A percentile compares a stretch with the other conserved stretches of the same genome.
Conservation (phyloP, 2,113 vertebrate genomes). For the Okapia johnstoni region DNA sequence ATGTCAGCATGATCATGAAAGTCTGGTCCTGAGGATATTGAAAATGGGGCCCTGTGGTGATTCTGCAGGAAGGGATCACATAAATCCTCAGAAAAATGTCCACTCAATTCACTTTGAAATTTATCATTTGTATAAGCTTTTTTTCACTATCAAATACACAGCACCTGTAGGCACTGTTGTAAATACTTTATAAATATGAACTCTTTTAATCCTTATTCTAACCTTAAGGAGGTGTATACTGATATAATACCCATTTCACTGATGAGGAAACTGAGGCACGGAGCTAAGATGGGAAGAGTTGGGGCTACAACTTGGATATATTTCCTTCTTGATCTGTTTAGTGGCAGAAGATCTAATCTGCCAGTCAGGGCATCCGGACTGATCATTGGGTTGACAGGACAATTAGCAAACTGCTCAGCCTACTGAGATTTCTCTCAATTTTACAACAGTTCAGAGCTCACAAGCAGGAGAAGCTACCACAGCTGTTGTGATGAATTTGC, state of each 20-base stretch:
- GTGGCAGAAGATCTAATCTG: too few species aligned
- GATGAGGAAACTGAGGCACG: too few species aligned
- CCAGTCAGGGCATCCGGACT: accelerated
- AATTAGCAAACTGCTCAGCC: background rate
- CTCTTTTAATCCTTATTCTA: accelerated
- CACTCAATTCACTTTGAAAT: background rate
- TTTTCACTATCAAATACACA: accelerated
- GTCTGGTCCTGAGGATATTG: accelerated
- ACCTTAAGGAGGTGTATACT: background rate
- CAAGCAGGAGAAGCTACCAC: accelerated
- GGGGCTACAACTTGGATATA: background rate
- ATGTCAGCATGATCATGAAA: accelerated
- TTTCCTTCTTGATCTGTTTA: background rate
- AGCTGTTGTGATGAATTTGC: accelerated
- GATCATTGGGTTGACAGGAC: accelerated
- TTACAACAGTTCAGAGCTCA: background rate
- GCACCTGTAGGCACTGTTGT: background rate
- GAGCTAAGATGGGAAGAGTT: background rate
- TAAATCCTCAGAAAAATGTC: accelerated
- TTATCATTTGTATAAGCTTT: background rate
- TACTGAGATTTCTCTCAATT: background rate
- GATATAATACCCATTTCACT: background rate
- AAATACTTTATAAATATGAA: background rate
- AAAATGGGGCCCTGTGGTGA: accelerated
- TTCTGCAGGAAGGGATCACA: background rate